Evolutionary conservation across 2,113 vertebrate genomes (phyloP).

Genomic region (Spilogale gracilis): DNA sequence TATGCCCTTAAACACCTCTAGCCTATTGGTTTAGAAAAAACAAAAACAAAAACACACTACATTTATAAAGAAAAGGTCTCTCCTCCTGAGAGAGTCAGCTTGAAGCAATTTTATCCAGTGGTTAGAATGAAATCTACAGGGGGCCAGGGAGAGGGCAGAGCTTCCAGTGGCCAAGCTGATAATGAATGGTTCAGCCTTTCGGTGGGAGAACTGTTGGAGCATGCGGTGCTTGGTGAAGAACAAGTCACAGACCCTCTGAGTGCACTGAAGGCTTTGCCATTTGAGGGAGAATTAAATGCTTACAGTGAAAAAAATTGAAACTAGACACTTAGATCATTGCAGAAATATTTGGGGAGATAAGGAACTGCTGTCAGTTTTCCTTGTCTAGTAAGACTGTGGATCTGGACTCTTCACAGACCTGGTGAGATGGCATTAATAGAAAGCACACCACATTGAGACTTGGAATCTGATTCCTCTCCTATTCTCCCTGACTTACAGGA

Average conservation of each 20-base stretch:
- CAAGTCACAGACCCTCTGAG: background rate
- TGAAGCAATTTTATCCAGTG: background rate
- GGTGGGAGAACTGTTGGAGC: background rate
- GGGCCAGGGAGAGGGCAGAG: background rate
- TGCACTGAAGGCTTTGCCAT: background rate
- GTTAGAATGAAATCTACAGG: background rate
- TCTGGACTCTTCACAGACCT: background rate
- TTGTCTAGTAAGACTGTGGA: background rate
- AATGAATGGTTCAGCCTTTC: slow-evolving; percentile 35
- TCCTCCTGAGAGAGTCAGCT: background rate
- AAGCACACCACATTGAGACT: background rate
- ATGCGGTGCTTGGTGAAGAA: background rate
- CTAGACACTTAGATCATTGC: background rate
- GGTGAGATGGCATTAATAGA: background rate
- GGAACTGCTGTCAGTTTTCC: background rate
- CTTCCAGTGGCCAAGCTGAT: background rate
- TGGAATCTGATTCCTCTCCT: too few species aligned
- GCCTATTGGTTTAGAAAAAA: background rate
- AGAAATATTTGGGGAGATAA: slow-evolving; percentile 17
- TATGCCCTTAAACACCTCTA: background rate
- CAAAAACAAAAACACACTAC: background rate
- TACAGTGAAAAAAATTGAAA: background rate
- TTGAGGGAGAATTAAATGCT: slow-evolving; percentile 9
- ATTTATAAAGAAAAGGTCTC: background rate
- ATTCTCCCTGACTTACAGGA: background rate